Evolutionary conservation across 2,113 vertebrate species (phyloP), one percentile per base, ranked within the genome.

Genomic region (Heptranchias perlo): DNA sequence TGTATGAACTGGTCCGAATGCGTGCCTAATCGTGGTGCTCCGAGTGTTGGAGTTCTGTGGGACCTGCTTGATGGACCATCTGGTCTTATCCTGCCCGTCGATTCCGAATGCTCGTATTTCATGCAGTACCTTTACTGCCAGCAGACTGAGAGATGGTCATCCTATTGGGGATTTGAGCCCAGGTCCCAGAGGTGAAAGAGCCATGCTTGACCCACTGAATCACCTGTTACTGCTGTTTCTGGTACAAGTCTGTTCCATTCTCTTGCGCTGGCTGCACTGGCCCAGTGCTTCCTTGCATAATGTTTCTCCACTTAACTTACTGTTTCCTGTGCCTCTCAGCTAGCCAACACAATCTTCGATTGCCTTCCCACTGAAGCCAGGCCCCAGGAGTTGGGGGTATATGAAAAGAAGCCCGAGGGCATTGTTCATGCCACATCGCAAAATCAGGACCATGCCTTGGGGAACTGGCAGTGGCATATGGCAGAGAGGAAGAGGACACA

Each of bases 401-500:
- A 69, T 69, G 47, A 49, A 52, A 69, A 95, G 65, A 73, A 95
- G 44, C 11, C 64, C 2, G 10, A 69, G 65, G 64, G 25, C 7
- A 47, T 49, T 95, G 52, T 69, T 69, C 23, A 52, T 95, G 10
- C 39, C 64, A 73, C 69, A 69, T 49, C 96, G 0, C 96, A 96
- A 28, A 91, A 92, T 28, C 98, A 98, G 96, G 97, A 97, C 96
- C 98, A 97, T 96, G 98, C 98, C 95, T 98, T 99, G 64, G 97
- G 97, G 96, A 98, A 98, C 96, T 99, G 99, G 99, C 86, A 97
- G n/a, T 96, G 49, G 95, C 97, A 98, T 95, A 97, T 99, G 97
- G 95, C 92, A 49, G 97, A 98, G 97, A 97, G 98, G 96, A 98
- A 97, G 96, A 97, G 96, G 78, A 98, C 99, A 96, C 98, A 98